Base-by-base conservation (phyloP, 1,140 invertebrate genomes). In the Hypsibius dujardini region DNA sequence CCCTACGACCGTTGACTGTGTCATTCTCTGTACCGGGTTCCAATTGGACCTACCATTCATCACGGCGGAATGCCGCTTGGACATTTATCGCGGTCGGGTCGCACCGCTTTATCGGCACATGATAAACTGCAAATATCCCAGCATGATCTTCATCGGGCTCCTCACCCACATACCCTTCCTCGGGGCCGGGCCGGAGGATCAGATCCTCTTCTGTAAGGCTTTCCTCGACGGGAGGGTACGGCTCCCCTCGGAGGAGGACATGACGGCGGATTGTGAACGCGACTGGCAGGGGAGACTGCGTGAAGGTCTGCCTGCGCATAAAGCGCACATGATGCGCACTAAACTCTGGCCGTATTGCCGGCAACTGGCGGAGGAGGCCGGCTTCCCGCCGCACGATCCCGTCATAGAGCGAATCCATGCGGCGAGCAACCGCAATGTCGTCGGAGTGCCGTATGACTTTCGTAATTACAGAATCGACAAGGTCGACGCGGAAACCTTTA, bases 81-180 rank as follows among this genome's bases (percentile, higher is more conserved):
- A 56, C 7, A n/a, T 56, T 12, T 12, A 0, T 56, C 50, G 50
- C 7, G 50, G 50, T 56, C 50, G 50, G 7, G 50, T 56, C 7
- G n/a, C 50, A n/a, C 50, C 50, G 50, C n/a, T 56, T 12, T 56
- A 56, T n/a, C 50, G 50, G n/a, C 50, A 56, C 50, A 56, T 56
- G 7, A 56, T 56, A 7, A 56, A 56, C 50, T 56, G 50, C 50
- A 56, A 56, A 7, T n/a, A 56, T n/a, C 50, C 50, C n/a, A 12
- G 7, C 7, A 56, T 56, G 50, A n/a, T n/a, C n/a, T 56, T 56
- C n/a, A 56, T 56, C 50, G 50, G 50, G n/a, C 50, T 56, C 7
- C n/a, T 56, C 7, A 56, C 50, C n/a, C 7, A n/a, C 50, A 7
- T 56, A 56, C 50, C 50, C 50, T 7, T 56, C n/a, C 50, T 56